Base-by-base conservation (phyloP, 2,888 invertebrate genomes). In the Plagodis dolabraria region DNA sequence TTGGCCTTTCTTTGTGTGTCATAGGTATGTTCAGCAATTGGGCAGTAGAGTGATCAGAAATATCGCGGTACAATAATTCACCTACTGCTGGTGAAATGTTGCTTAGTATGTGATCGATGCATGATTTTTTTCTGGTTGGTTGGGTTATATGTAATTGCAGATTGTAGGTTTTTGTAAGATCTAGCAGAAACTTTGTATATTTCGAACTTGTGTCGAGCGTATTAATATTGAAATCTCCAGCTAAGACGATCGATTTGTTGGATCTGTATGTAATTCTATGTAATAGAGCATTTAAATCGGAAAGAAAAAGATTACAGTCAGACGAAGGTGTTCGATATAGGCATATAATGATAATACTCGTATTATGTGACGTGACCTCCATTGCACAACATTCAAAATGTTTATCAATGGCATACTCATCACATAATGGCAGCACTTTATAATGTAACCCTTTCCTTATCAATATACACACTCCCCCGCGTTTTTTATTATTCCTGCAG, bases 311-410 rank as follows among this genome's bases (percentile, higher is more conserved):
- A n/a, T 49, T 49, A 33, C 38, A 49, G 10, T 40, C 33, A 33
- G 49, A 49, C 6, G 38, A n/a, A 33, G 49, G 49, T 22, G 49
- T 49, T 40, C 49, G 2, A n/a, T 40, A 49, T n/a, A 48, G 8
- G 8, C 48, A 48, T n/a, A n/a, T n/a, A n/a, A n/a, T n/a, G 36
- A 48, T 38, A 8, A 48, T 12, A 8, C 2, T 8, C 38, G 38
- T 48, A 48, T 48, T 5, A 7, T 48, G 36, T 8, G 48, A 38
- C n/a, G 9, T 4, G 5, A 48, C 7, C 34, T 36, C 36, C 2
- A 48, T 48, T 2, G 12, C 48, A 12, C 48, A 48, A 12, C 48
- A 48, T n/a, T 38, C 48, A 38, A 48, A 48, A 9, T 48, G 36
- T 12, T 11, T 48, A 38, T 48, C 38, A 9, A 22, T 38, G 5